Evolutionary conservation across 2,113 vertebrate genomes (phyloP).

Genomic region (Nothocercus nigrocapillus): DNA sequence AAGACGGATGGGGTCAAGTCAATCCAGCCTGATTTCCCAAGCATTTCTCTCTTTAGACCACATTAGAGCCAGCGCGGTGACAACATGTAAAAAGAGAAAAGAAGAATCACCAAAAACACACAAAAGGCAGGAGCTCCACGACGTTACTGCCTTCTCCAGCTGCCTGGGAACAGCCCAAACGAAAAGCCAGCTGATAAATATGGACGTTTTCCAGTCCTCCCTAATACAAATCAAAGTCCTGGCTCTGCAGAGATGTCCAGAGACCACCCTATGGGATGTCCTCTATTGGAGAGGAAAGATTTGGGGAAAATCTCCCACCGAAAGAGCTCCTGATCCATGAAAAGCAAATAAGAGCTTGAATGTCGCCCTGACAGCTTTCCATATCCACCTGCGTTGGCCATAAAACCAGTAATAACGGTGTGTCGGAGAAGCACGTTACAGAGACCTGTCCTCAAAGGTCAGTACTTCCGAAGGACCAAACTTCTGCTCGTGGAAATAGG

Average conservation of each 20-base stretch:
- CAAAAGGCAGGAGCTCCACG: background rate
- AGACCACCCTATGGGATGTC: fast-evolving
- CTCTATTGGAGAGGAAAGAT: background rate
- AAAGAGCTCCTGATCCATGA: background rate
- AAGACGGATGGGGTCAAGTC: background rate
- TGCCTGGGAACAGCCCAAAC: background rate
- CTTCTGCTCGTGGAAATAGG: background rate
- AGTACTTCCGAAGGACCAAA: background rate
- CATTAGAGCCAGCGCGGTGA: background rate
- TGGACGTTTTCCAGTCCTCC: background rate
- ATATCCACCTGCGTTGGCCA: background rate
- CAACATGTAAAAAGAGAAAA: background rate
- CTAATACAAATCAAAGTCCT: background rate
- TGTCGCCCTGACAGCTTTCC: background rate
- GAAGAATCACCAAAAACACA: background rate
- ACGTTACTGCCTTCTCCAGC: background rate
- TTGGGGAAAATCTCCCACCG: background rate
- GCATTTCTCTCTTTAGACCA: background rate
- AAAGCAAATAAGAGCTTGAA: background rate
- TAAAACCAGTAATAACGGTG: background rate
- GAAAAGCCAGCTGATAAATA: background rate
- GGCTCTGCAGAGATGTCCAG: background rate
- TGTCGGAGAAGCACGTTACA: background rate
- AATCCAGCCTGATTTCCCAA: background rate
- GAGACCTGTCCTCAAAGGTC: background rate